These are phyloP conservation scores for Setophaga kirtlandii DNA, from an alignment of 2,113 vertebrate genomes.

Conservation along the genomic window DNA sequence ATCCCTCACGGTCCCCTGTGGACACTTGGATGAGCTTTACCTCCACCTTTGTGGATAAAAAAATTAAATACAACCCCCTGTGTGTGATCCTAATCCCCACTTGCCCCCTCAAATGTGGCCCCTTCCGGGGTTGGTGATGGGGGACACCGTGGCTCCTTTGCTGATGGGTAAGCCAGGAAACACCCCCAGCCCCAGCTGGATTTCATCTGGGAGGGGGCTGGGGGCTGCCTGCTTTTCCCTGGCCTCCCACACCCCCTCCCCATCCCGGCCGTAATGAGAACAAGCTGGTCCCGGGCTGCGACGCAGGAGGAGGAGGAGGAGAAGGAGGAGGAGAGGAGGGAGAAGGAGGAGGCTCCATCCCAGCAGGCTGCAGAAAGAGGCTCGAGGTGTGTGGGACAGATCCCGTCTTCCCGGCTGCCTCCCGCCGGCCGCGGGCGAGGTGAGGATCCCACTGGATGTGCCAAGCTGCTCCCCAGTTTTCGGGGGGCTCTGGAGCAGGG, in stretches of 20 bases:
- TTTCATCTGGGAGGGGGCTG: neutral
- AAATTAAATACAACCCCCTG: no score
- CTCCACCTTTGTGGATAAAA: neutral
- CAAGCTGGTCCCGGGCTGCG: slow-evolving; percentile 80
- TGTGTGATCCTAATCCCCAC: neutral
- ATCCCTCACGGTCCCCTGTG: neutral
- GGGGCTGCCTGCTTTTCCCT: slow-evolving; percentile 59
- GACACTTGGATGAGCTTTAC: neutral
- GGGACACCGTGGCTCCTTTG: neutral
- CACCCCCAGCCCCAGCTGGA: neutral
- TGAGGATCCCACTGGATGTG: neutral
- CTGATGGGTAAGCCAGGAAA: neutral
- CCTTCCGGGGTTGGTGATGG: neutral
- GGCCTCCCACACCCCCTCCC: slow-evolving; percentile 70
- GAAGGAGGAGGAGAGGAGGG: neutral
- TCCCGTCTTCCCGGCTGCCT: neutral
- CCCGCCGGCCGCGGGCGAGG: neutral
- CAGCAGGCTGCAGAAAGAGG: neutral
- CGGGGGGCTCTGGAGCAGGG: neutral
- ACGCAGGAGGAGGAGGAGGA: slow-evolving; percentile 56
- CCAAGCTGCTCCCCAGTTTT: neutral
- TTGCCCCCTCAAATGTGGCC: neutral
- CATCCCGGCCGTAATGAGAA: slow-evolving; percentile 85
- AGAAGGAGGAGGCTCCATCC: slow-evolving; percentile 14
- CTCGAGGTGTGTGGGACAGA: neutral